Conservation (phyloP, 2,113 vertebrate genomes). For the Anguilla rostrata region DNA sequence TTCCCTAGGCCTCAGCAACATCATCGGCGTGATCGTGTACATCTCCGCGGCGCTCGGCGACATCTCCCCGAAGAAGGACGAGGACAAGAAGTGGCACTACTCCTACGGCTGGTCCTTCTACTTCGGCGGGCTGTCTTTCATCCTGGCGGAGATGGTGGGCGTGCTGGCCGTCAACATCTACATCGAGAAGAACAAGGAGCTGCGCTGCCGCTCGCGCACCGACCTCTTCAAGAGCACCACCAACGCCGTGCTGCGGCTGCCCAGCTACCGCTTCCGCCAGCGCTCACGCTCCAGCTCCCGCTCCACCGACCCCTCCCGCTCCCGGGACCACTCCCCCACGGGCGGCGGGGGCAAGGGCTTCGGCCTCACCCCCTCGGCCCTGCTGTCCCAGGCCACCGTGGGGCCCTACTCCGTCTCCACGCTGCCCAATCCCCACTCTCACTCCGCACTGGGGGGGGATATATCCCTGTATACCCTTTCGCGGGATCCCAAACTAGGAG, state of each 20-base stretch:
- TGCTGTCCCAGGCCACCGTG: slow-evolving; percentile 65
- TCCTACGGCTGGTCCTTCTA: slow-evolving; percentile 95
- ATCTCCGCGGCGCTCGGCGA: slow-evolving; percentile 90
- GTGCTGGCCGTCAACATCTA: slow-evolving; percentile 91
- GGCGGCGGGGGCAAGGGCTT: slow-evolving; percentile 72
- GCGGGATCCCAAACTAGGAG: slow-evolving; percentile 81
- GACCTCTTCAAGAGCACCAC: slow-evolving; percentile 85
- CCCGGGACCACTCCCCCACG: slow-evolving; percentile 73
- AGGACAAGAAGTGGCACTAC: slow-evolving; percentile 91
- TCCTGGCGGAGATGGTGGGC: slow-evolving; percentile 91
- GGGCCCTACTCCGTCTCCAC: slow-evolving; percentile 71
- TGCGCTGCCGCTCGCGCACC: slow-evolving; percentile 86
- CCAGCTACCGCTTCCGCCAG: slow-evolving; percentile 89
- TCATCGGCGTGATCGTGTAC: slow-evolving; percentile 92
- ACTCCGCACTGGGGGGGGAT: slow-evolving; percentile 74
- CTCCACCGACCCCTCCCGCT: slow-evolving; percentile 85
- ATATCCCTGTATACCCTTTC: slow-evolving; percentile 91
- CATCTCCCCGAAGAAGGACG: slow-evolving; percentile 86
- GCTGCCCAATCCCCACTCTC: slow-evolving; percentile 74
- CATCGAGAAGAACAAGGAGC: slow-evolving; percentile 90
- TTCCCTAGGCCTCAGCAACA: slow-evolving; percentile 84
- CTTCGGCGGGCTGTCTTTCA: slow-evolving; percentile 90
- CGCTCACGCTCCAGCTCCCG: slow-evolving; percentile 84
- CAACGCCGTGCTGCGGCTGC: slow-evolving; percentile 84
- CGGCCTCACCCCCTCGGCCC: slow-evolving; percentile 66